A percentile compares a stretch with the other conserved stretches of the same genome.
Conservation (phyloP, 2,113 vertebrate species). For the Rhinogobius similis region DNA sequence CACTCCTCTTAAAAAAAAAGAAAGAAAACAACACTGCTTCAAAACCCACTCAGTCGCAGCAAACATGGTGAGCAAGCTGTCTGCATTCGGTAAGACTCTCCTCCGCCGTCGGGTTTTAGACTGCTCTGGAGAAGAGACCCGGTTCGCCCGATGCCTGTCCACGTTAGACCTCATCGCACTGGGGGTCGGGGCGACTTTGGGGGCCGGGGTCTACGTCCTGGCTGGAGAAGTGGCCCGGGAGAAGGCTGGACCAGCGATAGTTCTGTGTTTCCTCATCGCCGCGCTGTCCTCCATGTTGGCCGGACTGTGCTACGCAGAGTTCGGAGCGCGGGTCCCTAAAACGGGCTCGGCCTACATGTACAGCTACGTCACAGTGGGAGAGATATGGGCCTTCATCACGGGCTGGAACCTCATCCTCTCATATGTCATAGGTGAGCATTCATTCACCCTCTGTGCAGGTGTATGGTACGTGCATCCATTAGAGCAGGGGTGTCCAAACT, state of each 20-base stretch:
- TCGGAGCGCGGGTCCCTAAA: slow-evolving; percentile 93
- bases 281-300: slow-evolving; percentile 93
- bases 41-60: slow-evolving; percentile 39
- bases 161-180: slow-evolving; percentile 91
- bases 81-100: slow-evolving; percentile 80
- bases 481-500: too few relatives aligned
- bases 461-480: not conserved
- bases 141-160: slow-evolving; percentile 89
- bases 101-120: slow-evolving; percentile 85
- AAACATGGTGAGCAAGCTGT: slow-evolving; percentile 78
- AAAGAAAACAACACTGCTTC: slow-evolving; percentile 18
- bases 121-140: slow-evolving; percentile 76
- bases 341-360: slow-evolving; percentile 95
- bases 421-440: slow-evolving; percentile 90
- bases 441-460: not conserved
- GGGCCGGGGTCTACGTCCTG: slow-evolving; percentile 92
- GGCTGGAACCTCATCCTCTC: slow-evolving; percentile 99
- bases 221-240: slow-evolving; percentile 91
- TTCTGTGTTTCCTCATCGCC: slow-evolving; percentile 92
- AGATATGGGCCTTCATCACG: slow-evolving; percentile 96
- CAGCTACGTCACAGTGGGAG: slow-evolving; percentile 95
- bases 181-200: slow-evolving; percentile 92
- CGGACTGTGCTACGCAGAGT: slow-evolving; percentile 94
- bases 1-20: slow-evolving; percentile 28
- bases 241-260: slow-evolving; percentile 89